phyloP scores from a whole-genome alignment of 2,888 invertebrate species.

The Perithous albicinctus region DNA sequence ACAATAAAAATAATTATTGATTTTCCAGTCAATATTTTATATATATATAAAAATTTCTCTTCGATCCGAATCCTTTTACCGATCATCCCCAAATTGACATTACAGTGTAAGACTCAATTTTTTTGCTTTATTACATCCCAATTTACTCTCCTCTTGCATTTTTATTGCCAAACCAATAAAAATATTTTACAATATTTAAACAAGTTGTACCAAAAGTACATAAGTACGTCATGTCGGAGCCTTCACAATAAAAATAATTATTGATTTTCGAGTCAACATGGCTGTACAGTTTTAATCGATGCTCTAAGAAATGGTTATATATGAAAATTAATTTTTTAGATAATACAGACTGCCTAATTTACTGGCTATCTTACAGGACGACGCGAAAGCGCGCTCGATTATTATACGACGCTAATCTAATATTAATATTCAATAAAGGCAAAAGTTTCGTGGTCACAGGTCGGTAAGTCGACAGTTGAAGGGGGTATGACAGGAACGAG shows the following conservation, averaged over 20 bases:
- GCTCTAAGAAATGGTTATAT: not conserved
- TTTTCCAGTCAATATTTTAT: not conserved
- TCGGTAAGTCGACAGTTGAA: slow-evolving; percentile 64
- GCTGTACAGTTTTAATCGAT: not conserved
- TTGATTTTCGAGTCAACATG: not conserved
- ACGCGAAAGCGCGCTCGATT: slow-evolving; percentile 4
- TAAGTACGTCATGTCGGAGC: not conserved
- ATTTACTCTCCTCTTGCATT: no score
- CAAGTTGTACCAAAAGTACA: not conserved
- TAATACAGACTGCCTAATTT: slow-evolving; percentile 21
- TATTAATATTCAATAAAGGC: slow-evolving; percentile 67
- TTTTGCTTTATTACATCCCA: no score
- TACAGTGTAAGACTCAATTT: no score
- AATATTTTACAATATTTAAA: not conserved
- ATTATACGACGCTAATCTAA: slow-evolving; percentile 57
- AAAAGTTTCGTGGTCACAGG: slow-evolving; percentile 32
- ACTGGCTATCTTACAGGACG: slow-evolving; percentile 5
- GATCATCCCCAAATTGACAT: no score
- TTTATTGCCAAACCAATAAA: not conserved
- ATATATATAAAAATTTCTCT: no score
- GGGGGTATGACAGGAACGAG: slow-evolving; percentile 64
- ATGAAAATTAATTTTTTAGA: not conserved
- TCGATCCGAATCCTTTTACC: no score
- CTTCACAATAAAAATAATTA: not conserved
- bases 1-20: not conserved